These are phyloP conservation scores for Leucophenga montana DNA, from an alignment of 2,888 invertebrate genomes.

Conservation along the genomic window DNA sequence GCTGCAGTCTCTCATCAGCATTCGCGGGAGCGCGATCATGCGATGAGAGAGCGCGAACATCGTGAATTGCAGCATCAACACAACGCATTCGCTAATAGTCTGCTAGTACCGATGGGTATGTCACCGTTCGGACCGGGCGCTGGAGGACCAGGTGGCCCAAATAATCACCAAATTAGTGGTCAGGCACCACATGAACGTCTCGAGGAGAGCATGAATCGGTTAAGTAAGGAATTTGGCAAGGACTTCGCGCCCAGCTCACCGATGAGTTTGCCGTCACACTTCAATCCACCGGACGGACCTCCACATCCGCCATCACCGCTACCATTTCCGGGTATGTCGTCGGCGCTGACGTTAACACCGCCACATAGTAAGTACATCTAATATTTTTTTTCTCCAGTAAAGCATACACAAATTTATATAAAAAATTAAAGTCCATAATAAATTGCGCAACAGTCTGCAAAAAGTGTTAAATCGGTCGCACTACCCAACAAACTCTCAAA, in stretches of 20 bases:
- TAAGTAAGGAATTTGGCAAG: constrained; percentile 70
- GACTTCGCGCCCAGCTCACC: constrained; percentile 70
- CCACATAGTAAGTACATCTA: constrained; percentile 82
- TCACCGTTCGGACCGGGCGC: constrained; percentile 53
- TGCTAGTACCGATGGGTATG: constrained; percentile 71
- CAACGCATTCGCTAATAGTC: constrained; percentile 68
- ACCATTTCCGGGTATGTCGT: constrained; percentile 83
- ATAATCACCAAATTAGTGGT: constrained; percentile 41
- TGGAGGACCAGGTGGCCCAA: constrained; percentile 40
- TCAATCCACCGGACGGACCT: constrained; percentile 73
- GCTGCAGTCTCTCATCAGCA: constrained; percentile 70
- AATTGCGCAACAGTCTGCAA: not conserved
- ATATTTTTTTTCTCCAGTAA: constrained; percentile 25
- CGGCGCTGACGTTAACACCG: constrained; percentile 85
- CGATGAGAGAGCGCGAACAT: constrained; percentile 55
- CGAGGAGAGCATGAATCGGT: constrained; percentile 71
- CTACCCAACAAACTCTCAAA: too few relatives aligned
- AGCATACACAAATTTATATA: not conserved
- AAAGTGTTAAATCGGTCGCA: not conserved
- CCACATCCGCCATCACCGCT: constrained; percentile 77
- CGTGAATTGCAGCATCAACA: constrained; percentile 64
- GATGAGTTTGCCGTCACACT: constrained; percentile 73
- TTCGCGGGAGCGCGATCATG: constrained; percentile 58
- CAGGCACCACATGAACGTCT: constrained; percentile 70
- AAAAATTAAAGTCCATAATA: not conserved